Conservation (phyloP, 2,797 vertebrate genomes). For the Cirrhinus mrigala region DNA sequence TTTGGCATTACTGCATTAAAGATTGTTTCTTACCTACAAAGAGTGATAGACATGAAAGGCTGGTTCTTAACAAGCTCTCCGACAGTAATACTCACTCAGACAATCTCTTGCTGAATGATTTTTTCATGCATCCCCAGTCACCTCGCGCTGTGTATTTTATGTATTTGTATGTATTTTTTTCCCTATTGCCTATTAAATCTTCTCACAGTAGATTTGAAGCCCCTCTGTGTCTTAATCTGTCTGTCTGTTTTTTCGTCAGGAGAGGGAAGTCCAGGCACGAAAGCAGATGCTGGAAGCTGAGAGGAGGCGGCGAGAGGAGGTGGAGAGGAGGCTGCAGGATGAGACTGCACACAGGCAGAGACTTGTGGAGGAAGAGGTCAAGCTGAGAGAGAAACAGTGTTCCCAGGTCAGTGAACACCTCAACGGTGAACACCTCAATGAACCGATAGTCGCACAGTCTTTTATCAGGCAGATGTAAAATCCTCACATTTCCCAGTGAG, state of each 20-base stretch:
- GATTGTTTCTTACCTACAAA: slow-evolving; percentile 63
- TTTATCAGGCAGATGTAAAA: background rate
- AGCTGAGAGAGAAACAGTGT: slow-evolving; percentile 95
- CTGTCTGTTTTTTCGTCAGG: slow-evolving; percentile 77
- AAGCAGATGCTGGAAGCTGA: slow-evolving; percentile 93
- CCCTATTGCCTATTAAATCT: slow-evolving; percentile 73
- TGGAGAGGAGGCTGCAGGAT: slow-evolving; percentile 89
- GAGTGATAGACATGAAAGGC: slow-evolving; percentile 63
- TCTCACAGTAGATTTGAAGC: slow-evolving; percentile 67
- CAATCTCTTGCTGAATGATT: slow-evolving; percentile 60
- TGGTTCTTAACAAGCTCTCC: slow-evolving; percentile 66
- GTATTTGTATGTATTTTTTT: slow-evolving; percentile 76
- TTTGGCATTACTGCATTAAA: slow-evolving; percentile 52
- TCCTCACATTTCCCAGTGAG: background rate
- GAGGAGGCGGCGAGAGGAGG: slow-evolving; percentile 89
- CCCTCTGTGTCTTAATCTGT: slow-evolving; percentile 59
- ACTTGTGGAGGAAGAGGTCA: slow-evolving; percentile 97
- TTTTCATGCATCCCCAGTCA: slow-evolving; percentile 62
- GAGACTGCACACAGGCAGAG: slow-evolving; percentile 89
- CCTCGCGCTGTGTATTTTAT: slow-evolving; percentile 62
- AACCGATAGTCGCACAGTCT: background rate
- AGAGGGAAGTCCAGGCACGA: slow-evolving; percentile 89
- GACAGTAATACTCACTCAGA: slow-evolving; percentile 61
- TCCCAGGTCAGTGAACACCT: slow-evolving; percentile 84
- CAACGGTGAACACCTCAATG: background rate